phyloP scores from a whole-genome alignment of 2,113 vertebrate genomes.

The Pangasianodon hypophthalmus region DNA sequence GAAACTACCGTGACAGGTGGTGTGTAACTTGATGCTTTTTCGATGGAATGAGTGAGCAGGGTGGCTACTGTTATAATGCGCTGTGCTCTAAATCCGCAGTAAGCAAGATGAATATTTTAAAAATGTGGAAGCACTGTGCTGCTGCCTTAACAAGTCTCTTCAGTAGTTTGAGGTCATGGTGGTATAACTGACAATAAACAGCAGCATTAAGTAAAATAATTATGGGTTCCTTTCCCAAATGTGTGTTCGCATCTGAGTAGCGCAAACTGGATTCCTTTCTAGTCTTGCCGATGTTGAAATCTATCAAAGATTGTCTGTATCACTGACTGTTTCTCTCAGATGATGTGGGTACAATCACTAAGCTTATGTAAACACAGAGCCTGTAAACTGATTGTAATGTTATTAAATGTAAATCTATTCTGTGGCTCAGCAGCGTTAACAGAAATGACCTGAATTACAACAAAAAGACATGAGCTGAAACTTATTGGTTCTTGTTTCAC shows the following conservation, averaged over 20 bases:
- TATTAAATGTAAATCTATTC: background rate
- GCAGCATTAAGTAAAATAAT: background rate
- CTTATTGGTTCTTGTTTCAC: background rate
- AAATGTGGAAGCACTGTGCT: background rate
- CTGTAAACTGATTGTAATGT: background rate
- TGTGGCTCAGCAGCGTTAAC: background rate
- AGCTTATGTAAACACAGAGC: background rate
- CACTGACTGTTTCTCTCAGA: background rate
- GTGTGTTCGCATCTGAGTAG: background rate
- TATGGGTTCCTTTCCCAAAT: background rate
- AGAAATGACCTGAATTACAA: background rate
- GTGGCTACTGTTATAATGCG: background rate
- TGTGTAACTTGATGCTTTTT: background rate
- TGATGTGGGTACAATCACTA: background rate
- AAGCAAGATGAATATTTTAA: background rate
- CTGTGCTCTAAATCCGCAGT: background rate
- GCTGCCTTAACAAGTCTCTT: background rate
- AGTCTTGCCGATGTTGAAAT: background rate
- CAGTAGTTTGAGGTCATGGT: background rate
- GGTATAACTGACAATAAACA: background rate
- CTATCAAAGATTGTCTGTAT: background rate
- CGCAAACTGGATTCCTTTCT: background rate
- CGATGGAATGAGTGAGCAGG: background rate
- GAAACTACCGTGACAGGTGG: background rate
- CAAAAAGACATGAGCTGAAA: background rate